These are phyloP conservation scores for Megalonaias nervosa DNA, from an alignment of 1,140 invertebrate genomes.

Conservation along the genomic window DNA sequence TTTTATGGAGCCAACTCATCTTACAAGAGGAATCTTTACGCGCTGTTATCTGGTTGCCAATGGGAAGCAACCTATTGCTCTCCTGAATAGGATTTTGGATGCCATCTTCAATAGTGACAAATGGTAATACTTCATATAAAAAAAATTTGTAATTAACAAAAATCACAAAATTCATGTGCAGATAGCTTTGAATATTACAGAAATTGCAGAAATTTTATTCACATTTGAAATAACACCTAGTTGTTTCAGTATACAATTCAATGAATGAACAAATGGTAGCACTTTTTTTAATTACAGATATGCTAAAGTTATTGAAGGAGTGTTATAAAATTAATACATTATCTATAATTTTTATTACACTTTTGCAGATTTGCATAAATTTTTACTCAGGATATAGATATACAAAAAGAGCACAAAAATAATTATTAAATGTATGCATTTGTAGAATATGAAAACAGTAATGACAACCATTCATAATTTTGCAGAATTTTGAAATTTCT, in stretches of 20 bases:
- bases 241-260: not conserved
- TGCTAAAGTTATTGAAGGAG: not conserved
- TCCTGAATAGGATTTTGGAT: conserved; percentile 64
- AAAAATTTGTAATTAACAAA: no score
- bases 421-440: no score
- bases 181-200: not conserved
- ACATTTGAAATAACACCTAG: not conserved
- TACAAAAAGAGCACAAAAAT: no score
- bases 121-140: conserved; percentile 31
- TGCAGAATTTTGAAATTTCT: no score
- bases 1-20: conserved; percentile 30
- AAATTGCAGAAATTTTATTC: not conserved
- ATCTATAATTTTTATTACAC: no score
- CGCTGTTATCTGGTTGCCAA: conserved; percentile 58
- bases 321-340: not conserved
- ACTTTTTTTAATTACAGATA: not conserved
- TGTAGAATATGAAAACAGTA: no score
- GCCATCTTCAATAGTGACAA: conserved; percentile 46
- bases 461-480: no score
- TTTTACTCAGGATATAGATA: no score
- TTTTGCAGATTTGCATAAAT: no score
- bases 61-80: conserved; percentile 57
- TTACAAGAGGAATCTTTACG: conserved; percentile 50
- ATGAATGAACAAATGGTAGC: not conserved
- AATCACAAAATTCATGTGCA: no score